Base-by-base conservation (phyloP, 2,888 invertebrate genomes). In the Resseliella maxima region DNA sequence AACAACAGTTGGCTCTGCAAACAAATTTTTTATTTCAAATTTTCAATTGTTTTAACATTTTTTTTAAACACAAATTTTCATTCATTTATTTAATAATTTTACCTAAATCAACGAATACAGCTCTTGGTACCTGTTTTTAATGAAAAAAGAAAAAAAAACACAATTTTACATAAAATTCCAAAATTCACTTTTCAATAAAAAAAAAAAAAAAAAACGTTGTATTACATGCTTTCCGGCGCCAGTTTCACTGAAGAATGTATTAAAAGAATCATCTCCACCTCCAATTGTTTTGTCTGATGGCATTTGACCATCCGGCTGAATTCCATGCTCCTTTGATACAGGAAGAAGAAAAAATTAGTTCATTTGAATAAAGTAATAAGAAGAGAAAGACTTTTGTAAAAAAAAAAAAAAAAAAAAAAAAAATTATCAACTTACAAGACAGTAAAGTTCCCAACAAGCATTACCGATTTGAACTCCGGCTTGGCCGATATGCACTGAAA, bases 391-490 rank as follows among this genome's bases (percentile, higher is more conserved):
- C 8, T 50, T 6, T 15, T 50, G 2, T 50, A 8, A 50, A 50
- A 18, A 18, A 50, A 50, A 15, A 15, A 50, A 50, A 50, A 18
- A 15, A 15, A 15, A 2, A 5, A 10, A 3, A 59, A 59, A 59
- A 24, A 15, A 3, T 59, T 24, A 59, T 24, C 5, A 24, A 59
- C 59, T 59, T 59, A 59, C 96, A 88, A 96, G 92, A 90, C 96
- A 96, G 92, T 96, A 96, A 86, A 96, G 92, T 91, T 96, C 96
- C 96, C 96, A 96, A 91, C 96, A 96, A 85, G 96, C 96, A 88
- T 96, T 96, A 89, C 96, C 96, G 92, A 96, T 96, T 92, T 96
- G 96, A 87, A 96, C 96, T 87, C 96, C 96, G 87, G 96, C 96
- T 90, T 96, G 96, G 86, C 96, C 96, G 90, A 96, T 95, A 91